These are phyloP conservation scores for Antennarius maculatus DNA, from an alignment of 2,797 vertebrate species.

Conservation along the genomic window DNA sequence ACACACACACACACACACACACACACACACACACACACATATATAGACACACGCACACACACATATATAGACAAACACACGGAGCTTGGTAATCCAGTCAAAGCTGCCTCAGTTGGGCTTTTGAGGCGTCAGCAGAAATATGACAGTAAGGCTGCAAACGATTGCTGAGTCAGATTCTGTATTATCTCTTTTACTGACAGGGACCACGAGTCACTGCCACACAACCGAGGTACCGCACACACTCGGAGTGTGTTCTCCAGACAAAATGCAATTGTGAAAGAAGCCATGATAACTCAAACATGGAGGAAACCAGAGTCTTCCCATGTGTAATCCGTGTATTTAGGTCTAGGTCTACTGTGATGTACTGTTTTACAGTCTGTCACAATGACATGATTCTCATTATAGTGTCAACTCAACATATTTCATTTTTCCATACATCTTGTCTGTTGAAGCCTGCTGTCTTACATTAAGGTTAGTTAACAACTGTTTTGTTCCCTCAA, in stretches of 20 bases:
- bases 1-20: slow-evolving; percentile 29
- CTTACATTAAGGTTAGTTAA: too few species aligned
- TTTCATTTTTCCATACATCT: too few species aligned
- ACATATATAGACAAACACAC: background rate
- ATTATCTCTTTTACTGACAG: too few species aligned
- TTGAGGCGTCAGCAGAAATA: slow-evolving; percentile 68
- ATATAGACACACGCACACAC: too few species aligned
- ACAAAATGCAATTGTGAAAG: background rate
- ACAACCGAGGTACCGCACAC: background rate
- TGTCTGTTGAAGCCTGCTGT: too few species aligned
- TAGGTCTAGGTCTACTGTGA: background rate
- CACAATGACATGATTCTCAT: too few species aligned
- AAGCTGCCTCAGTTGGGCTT: slow-evolving; percentile 26
- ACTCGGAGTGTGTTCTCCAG: too few species aligned
- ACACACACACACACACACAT: slow-evolving; percentile 9
- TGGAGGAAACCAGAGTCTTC: too few species aligned
- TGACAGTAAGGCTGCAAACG: slow-evolving; percentile 40
- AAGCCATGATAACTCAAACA: background rate
- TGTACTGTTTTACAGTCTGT: too few species aligned
- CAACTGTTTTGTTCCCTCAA: too few species aligned
- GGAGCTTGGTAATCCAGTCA: slow-evolving; percentile 38
- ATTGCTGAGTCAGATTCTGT: background rate
- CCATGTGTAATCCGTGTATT: background rate
- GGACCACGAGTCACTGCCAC: background rate
- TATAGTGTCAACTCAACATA: too few species aligned